Evolutionary conservation across 2,113 vertebrate genomes (phyloP), one percentile per base, ranked within the genome.

Genomic region (Terrapene triunguis): DNA sequence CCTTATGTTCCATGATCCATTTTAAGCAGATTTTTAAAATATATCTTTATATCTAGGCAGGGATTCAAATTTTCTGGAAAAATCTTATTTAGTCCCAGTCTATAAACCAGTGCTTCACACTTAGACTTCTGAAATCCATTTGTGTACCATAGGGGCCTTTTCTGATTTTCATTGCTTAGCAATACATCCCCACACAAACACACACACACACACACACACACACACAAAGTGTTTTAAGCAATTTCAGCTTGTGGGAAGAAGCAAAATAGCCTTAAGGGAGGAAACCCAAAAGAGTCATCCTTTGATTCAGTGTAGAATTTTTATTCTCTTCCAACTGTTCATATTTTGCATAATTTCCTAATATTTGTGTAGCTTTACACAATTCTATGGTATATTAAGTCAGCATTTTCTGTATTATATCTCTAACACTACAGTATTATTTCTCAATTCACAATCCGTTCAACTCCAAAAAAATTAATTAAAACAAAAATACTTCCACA

Each of bases 1-100:
- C 54, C 11, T 47, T 0, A 0, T 88, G 69, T 84, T 2, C 55
- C 83, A 65, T 0, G 0, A 11, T 7, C 79, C n/a, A 1, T 4
- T 82, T 32, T 0, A 0, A 84, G 47, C 4, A 6, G 8, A 42
- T 88, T 22, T 57, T 27, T 32, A 85, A 79, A 85, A 85, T 0
- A 0, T 3, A 55, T 24, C 32, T 54, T 88, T 85, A 38, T 74
- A 48, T 29, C 47, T 80, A 47, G n/a, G 19, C 78, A 80, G 57
- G 42, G 50, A 8, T 81, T 76, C 16, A 69, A 69, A n/a, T 69
- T n/a, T n/a, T 35, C 65, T 80, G 11, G 53, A 55, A 29, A 89
- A 69, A 47, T 25, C 83, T 55, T 55, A 55, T 25, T 55, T 25
- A 55, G 54, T 10, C 22, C 54, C 24, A 21, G 83, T 51, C 89